Percentiles rank a stretch among this genome's conserved stretches.
Evolutionary conservation across 2,797 vertebrate species (phyloP).

Genomic region (Microctenopoma lineatum): DNA sequence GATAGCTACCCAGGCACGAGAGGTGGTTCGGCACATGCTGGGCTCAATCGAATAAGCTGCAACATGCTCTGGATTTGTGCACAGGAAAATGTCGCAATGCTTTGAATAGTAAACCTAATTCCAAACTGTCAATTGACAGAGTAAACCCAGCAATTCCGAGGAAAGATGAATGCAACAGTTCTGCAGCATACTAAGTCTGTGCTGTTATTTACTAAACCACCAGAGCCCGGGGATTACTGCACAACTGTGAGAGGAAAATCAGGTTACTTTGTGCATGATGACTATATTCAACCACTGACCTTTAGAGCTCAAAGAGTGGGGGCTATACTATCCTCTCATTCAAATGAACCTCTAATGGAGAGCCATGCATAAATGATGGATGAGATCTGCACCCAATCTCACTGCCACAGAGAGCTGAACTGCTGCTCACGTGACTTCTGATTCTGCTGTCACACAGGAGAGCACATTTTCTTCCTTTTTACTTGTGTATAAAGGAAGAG

Average conservation of each 20-base stretch:
- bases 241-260: conserved; percentile 61
- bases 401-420: conserved; percentile 38
- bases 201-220: conserved; percentile 56
- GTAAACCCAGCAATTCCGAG: conserved; percentile 66
- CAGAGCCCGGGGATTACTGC: conserved; percentile 42
- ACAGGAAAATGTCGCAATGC: conserved; percentile 35
- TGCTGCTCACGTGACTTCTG: conserved; percentile 38
- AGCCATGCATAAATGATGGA: conserved; percentile 80
- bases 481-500: neutral
- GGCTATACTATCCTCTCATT: conserved; percentile 66
- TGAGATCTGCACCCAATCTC: conserved; percentile 66
- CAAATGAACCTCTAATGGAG: conserved; percentile 79
- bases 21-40: conserved; percentile 56
- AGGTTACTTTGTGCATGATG: conserved; percentile 69
- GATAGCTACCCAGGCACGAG: conserved; percentile 37
- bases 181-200: conserved; percentile 46
- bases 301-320: conserved; percentile 65
- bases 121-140: conserved; percentile 68
- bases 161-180: conserved; percentile 69
- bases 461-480: conserved; percentile 14
- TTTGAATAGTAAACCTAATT: conserved; percentile 64
- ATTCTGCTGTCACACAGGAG: conserved; percentile 38
- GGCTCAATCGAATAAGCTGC: conserved; percentile 57
- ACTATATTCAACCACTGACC: conserved; percentile 81
- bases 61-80: conserved; percentile 40